These are phyloP conservation scores for Sinocyclocheilus anshuiensis DNA, from an alignment of 2,113 vertebrate species.

Conservation along the genomic window DNA sequence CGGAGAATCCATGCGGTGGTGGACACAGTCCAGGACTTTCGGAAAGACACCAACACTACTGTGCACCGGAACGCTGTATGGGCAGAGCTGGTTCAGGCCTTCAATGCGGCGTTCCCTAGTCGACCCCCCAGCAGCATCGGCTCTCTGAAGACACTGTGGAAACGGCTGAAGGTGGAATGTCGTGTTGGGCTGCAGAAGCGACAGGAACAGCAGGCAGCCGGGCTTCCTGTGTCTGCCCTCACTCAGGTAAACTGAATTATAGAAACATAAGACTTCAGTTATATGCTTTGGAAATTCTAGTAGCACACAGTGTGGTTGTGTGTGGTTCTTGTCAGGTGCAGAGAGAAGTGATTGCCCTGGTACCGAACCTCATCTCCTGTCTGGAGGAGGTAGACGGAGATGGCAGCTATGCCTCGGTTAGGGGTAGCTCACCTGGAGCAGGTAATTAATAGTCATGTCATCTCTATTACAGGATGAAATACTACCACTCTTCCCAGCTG, in stretches of 20 bases:
- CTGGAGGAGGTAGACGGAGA: slow-evolving; percentile 60
- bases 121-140: slow-evolving; percentile 60
- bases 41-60: slow-evolving; percentile 64
- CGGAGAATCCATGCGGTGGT: slow-evolving; percentile 62
- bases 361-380: slow-evolving; percentile 60
- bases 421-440: slow-evolving; percentile 50
- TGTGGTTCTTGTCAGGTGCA: slow-evolving; percentile 51
- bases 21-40: slow-evolving; percentile 64
- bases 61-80: slow-evolving; percentile 62
- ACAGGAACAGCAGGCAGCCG: slow-evolving; percentile 59
- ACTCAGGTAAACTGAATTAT: slow-evolving; percentile 52
- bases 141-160: slow-evolving; percentile 62
- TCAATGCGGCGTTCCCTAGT: slow-evolving; percentile 61
- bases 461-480: background rate
- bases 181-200: slow-evolving; percentile 51
- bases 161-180: slow-evolving; percentile 63
- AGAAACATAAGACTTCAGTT: too few species aligned
- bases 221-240: slow-evolving; percentile 53
- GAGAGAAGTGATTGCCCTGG: slow-evolving; percentile 56
- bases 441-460: slow-evolving; percentile 44
- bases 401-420: slow-evolving; percentile 43
- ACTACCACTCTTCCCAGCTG: slow-evolving; percentile 4
- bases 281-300: background rate
- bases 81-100: slow-evolving; percentile 58
- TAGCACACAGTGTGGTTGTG: background rate